Percentiles rank a stretch among this genome's conserved stretches.
These are phyloP conservation scores for Microhierax caerulescens DNA, from an alignment of 2,797 vertebrate genomes.

Conservation along the genomic window DNA sequence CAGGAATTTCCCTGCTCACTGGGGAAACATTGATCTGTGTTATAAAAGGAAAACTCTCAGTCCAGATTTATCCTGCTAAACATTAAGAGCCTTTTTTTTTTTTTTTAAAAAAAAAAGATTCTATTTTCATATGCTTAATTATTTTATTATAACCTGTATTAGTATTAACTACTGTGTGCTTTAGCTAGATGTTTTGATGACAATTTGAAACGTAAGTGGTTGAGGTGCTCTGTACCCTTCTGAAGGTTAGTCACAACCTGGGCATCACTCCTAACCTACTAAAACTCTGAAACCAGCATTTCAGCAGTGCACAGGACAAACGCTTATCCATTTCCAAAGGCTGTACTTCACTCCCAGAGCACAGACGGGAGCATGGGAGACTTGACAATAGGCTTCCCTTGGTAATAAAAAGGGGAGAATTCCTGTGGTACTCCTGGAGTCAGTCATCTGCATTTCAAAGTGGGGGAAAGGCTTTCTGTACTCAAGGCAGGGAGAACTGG, in stretches of 20 bases:
- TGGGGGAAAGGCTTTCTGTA: not conserved
- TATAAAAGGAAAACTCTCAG: constrained; percentile 1
- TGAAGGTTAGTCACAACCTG: not conserved
- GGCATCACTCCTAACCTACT: not conserved
- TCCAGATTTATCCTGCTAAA: not conserved
- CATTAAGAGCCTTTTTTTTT: not conserved
- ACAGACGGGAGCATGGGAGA: not conserved
- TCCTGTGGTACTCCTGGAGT: not conserved
- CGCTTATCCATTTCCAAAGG: not conserved
- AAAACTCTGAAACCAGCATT: not conserved
- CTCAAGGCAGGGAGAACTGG: not conserved
- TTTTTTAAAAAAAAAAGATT: not conserved
- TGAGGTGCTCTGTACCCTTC: not conserved
- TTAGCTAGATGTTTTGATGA: not conserved
- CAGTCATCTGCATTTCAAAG: not conserved
- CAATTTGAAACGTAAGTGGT: not conserved
- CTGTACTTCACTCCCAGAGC: not conserved
- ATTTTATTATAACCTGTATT: not conserved
- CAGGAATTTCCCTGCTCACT: not conserved
- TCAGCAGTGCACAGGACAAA: not conserved
- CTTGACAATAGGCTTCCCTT: not conserved
- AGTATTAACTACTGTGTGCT: not conserved
- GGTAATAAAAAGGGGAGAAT: not conserved
- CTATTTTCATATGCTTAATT: not conserved
- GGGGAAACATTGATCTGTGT: not conserved